Percentiles rank a stretch among this genome's conserved stretches.
phyloP scores from a whole-genome alignment of 1,140 invertebrate species.

The Cydia pomonella region DNA sequence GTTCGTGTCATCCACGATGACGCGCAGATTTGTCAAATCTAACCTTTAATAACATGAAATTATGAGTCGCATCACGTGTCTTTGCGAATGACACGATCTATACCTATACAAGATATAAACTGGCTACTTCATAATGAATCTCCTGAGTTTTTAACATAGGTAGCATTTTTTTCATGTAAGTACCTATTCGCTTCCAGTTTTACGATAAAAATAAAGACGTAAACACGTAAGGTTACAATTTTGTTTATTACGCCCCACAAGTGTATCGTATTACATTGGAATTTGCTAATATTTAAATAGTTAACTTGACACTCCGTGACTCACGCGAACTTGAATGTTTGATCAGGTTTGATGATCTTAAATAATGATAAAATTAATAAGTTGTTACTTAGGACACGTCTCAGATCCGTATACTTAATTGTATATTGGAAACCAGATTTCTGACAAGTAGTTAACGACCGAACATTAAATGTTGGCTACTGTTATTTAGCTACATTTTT shows the following conservation, averaged over 20 bases:
- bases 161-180: no score
- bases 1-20: no score
- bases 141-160: no score
- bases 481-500: neutral
- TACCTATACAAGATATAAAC: no score
- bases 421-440: neutral
- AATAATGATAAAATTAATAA: neutral
- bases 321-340: conserved; percentile 5
- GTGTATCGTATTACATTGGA: neutral
- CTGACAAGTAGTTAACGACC: neutral
- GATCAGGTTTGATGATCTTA: neutral
- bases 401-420: neutral
- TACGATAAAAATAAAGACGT: neutral
- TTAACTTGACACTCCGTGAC: conserved; percentile 4
- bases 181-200: neutral
- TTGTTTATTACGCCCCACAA: neutral
- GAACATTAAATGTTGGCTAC: neutral
- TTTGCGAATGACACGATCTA: no score
- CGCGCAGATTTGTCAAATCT: no score
- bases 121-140: no score
- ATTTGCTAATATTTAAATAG: conserved; percentile 29
- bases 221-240: neutral
- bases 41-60: no score
- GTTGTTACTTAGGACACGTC: neutral
- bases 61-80: no score